Conservation (phyloP, 2,797 vertebrate species). For the Lagodon rhomboides region DNA sequence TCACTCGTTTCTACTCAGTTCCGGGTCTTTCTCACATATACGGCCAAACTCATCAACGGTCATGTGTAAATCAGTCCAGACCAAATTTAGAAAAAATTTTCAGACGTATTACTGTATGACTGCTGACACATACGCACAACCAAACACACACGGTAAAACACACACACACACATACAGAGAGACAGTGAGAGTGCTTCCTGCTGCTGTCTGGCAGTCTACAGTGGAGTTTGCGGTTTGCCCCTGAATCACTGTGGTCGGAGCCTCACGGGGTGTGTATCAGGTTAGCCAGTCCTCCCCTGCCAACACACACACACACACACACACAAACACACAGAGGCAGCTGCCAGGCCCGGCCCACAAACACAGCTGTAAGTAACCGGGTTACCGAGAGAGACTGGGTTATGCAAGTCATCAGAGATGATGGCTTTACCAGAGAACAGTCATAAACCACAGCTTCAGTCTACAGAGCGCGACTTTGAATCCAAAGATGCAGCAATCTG, state of each 20-base stretch:
- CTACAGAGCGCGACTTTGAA: conserved; percentile 1
- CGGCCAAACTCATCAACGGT: neutral
- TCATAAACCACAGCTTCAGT: conserved; percentile 26
- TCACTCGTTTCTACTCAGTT: neutral
- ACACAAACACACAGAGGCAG: conserved; percentile 25
- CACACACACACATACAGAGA: conserved; percentile 12
- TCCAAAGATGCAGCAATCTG: conserved; percentile 7
- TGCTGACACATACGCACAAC: conserved; percentile 1
- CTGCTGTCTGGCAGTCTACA: conserved; percentile 57
- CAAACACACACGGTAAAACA: neutral
- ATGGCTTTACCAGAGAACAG: conserved; percentile 53
- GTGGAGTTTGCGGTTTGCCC: conserved; percentile 60
- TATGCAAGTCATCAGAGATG: conserved; percentile 41
- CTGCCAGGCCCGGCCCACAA: conserved; percentile 29
- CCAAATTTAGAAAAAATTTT: neutral
- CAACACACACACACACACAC: conserved; percentile 48
- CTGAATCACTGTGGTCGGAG: conserved; percentile 62
- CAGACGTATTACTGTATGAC: no score
- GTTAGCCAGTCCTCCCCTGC: conserved; percentile 50
- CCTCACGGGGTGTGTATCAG: conserved; percentile 55
- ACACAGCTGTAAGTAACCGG: conserved; percentile 32
- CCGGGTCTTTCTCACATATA: neutral
- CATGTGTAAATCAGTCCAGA: neutral
- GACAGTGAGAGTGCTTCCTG: conserved; percentile 52
- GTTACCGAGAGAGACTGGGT: conserved; percentile 39